A percentile compares a stretch with the other conserved stretches of the same genome.
phyloP scores from a whole-genome alignment of 2,888 invertebrate species.

The Eugnorisma glareosa region DNA sequence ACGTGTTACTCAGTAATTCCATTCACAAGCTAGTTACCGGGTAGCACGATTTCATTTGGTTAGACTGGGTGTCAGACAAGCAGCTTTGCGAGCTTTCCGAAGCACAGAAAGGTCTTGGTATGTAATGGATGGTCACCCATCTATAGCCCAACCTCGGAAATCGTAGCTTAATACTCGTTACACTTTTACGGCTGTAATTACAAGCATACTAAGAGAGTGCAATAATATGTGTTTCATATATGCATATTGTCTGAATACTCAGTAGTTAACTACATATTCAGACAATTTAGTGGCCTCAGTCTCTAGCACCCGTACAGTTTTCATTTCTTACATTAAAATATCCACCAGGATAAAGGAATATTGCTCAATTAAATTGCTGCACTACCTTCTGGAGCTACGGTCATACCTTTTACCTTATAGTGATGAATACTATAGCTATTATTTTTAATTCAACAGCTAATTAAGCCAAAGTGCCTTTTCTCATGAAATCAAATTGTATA shows the following conservation, averaged over 20 bases:
- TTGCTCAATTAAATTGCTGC: background rate
- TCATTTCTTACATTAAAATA: no score
- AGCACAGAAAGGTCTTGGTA: background rate
- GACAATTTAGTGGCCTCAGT: no score
- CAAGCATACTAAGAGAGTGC: background rate
- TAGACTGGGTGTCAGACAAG: no score
- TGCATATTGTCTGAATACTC: no score
- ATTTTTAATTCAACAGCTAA: slow-evolving; percentile 23
- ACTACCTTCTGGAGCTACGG: background rate
- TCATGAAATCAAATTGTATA: slow-evolving; percentile 39
- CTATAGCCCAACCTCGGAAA: background rate
- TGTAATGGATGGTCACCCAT: background rate
- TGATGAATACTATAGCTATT: slow-evolving; percentile 47
- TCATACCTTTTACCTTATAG: background rate
- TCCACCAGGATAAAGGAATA: no score
- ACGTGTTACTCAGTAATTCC: no score
- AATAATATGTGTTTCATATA: background rate
- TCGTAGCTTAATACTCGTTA: background rate
- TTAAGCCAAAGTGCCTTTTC: slow-evolving; percentile 36
- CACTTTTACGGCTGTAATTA: background rate
- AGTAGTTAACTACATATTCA: no score
- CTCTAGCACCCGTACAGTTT: background rate
- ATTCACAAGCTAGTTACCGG: background rate
- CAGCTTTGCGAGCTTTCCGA: background rate
- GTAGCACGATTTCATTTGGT: no score